These are phyloP conservation scores for Amphiprion clarkii DNA, from an alignment of 2,797 vertebrate genomes.

Conservation along the genomic window DNA sequence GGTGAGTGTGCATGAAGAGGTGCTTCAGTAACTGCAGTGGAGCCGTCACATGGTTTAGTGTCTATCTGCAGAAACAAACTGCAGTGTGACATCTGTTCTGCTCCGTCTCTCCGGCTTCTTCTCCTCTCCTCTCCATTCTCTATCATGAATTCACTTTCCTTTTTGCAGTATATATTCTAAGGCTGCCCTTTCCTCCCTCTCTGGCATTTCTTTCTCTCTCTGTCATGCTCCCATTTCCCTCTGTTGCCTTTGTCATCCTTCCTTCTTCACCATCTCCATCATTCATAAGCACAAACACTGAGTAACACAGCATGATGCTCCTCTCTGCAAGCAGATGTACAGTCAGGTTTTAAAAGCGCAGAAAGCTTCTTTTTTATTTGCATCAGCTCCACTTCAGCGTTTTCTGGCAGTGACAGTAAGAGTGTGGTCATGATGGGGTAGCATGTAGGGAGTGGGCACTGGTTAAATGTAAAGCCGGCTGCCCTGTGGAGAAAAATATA, in stretches of 20 bases:
- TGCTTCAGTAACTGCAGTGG: conserved; percentile 24
- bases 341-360: conserved; percentile 33
- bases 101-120: not conserved
- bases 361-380: conserved; percentile 25
- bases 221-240: conserved; percentile 1
- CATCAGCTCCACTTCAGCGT: conserved; percentile 35
- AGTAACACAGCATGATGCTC: conserved; percentile 27
- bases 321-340: conserved; percentile 37
- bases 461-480: not conserved
- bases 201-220: not conserved
- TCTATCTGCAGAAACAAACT: conserved; percentile 29
- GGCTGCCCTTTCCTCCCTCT: not conserved
- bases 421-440: conserved; percentile 27
- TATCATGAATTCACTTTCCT: not conserved
- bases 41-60: conserved; percentile 32
- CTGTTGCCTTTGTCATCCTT: conserved; percentile 32
- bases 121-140: not conserved
- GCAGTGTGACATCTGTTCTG: conserved; percentile 26
- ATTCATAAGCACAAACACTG: conserved; percentile 7
- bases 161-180: not conserved
- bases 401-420: conserved; percentile 52
- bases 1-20: conserved; percentile 1
- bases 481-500: not conserved
- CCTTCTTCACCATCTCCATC: conserved; percentile 14
- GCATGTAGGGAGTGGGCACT: not conserved